Evolutionary conservation across 2,888 invertebrate species (phyloP).

Genomic region (Hypomecis punctinalis): DNA sequence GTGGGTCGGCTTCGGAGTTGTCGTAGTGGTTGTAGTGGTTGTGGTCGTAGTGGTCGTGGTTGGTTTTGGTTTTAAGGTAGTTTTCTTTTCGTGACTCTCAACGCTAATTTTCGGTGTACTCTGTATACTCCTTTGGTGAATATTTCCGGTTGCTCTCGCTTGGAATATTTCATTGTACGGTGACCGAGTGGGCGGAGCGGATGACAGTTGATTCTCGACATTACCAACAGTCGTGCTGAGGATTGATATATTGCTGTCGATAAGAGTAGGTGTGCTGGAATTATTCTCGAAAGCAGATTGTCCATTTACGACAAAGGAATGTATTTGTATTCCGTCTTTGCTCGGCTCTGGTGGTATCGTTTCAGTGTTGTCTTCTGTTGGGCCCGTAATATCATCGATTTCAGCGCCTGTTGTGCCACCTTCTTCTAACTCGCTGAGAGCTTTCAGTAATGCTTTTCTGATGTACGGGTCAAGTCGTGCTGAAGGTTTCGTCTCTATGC

Average conservation of each 20-base stretch:
- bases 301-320: constrained; percentile 84
- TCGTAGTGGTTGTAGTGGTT: constrained; percentile 83
- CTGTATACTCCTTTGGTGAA: constrained; percentile 75
- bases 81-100: constrained; percentile 53
- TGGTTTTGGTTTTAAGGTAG: constrained; percentile 51
- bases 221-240: constrained; percentile 76
- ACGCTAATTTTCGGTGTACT: constrained; percentile 56
- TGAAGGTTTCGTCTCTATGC: constrained; percentile 79
- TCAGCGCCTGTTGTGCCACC: constrained; percentile 82
- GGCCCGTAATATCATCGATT: constrained; percentile 60
- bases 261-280: constrained; percentile 63
- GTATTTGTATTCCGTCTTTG: constrained; percentile 79
- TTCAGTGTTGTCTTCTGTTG: constrained; percentile 68
- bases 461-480: constrained; percentile 90
- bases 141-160: constrained; percentile 67
- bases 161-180: constrained; percentile 76
- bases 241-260: constrained; percentile 75
- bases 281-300: constrained; percentile 71
- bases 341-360: constrained; percentile 51
- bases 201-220: constrained; percentile 76
- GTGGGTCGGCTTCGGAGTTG: constrained; percentile 88
- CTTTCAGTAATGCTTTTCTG: constrained; percentile 90
- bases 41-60: constrained; percentile 64
- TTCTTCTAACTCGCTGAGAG: constrained; percentile 90
- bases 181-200: constrained; percentile 69